These are phyloP conservation scores for Lepilemur septentrionalis DNA, from an alignment of 2,797 vertebrate genomes.

Conservation along the genomic window DNA sequence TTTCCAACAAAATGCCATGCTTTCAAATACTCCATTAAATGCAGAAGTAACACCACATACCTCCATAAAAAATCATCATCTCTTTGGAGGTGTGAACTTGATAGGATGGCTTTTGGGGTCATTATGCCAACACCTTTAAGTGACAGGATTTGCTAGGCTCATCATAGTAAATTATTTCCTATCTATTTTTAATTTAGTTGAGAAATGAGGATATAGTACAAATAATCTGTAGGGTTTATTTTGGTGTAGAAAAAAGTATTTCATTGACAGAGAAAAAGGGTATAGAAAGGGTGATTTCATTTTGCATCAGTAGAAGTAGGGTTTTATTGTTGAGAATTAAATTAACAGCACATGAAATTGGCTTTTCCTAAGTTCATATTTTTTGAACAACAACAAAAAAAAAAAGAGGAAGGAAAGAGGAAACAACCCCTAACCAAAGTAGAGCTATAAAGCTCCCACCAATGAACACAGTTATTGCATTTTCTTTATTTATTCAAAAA, in stretches of 20 bases:
- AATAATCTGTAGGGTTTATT: slow-evolving; percentile 78
- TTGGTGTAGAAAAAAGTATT: slow-evolving; percentile 71
- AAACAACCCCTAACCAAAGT: slow-evolving; percentile 74
- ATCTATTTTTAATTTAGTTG: slow-evolving; percentile 78
- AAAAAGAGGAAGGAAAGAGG: slow-evolving; percentile 17
- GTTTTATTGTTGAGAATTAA: slow-evolving; percentile 86
- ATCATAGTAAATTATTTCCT: slow-evolving; percentile 71
- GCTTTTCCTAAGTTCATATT: slow-evolving; percentile 86
- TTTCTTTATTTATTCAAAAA: slow-evolving; percentile 72
- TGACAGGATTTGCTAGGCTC: slow-evolving; percentile 73
- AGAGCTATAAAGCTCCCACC: slow-evolving; percentile 73
- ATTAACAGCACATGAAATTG: slow-evolving; percentile 89
- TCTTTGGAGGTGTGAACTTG: not conserved
- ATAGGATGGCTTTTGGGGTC: slow-evolving; percentile 49
- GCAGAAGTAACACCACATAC: not conserved
- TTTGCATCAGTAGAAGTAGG: slow-evolving; percentile 86
- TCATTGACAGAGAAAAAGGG: slow-evolving; percentile 86
- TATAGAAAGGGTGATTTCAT: slow-evolving; percentile 86
- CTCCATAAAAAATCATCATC: not conserved
- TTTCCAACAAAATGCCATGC: not conserved
- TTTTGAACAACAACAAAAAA: slow-evolving; percentile 52
- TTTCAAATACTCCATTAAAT: slow-evolving; percentile 20
- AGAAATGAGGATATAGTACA: slow-evolving; percentile 78
- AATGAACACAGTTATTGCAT: slow-evolving; percentile 58
- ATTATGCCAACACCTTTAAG: slow-evolving; percentile 73